phyloP scores from a whole-genome alignment of 2,888 invertebrate species.

The Coleophora deauratella region DNA sequence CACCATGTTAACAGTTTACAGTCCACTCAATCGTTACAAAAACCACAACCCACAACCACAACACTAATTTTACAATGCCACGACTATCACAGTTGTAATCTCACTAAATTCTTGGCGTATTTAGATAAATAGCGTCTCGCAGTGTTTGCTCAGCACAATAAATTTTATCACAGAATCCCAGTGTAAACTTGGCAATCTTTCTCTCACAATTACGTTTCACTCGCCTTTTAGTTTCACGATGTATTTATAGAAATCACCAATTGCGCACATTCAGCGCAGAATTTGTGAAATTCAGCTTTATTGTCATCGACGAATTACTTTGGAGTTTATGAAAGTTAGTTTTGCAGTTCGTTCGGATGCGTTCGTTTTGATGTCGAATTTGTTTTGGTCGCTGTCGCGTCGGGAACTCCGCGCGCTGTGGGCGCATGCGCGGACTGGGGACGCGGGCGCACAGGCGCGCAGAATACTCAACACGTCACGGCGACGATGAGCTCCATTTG shows the following conservation, averaged over 20 bases:
- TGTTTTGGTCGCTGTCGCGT: slow-evolving; percentile 39
- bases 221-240: slow-evolving; percentile 33
- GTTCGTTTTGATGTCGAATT: slow-evolving; percentile 45
- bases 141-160: slow-evolving; percentile 44
- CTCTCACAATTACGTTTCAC: slow-evolving; percentile 49
- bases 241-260: slow-evolving; percentile 22
- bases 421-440: slow-evolving; percentile 43
- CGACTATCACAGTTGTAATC: slow-evolving; percentile 35
- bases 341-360: slow-evolving; percentile 56
- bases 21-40: slow-evolving; percentile 21
- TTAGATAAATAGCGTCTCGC: slow-evolving; percentile 27
- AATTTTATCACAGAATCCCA: slow-evolving; percentile 57
- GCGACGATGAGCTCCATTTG: slow-evolving; percentile 38
- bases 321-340: slow-evolving; percentile 8
- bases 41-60: slow-evolving; percentile 26
- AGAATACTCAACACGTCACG: too few relatives aligned
- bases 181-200: slow-evolving; percentile 59
- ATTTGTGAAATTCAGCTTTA: slow-evolving; percentile 15
- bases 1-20: slow-evolving; percentile 47
- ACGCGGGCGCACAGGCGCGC: slow-evolving; percentile 26
- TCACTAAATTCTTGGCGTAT: slow-evolving; percentile 30
- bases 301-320: slow-evolving; percentile 26
- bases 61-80: slow-evolving; percentile 10
- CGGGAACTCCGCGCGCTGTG: slow-evolving; percentile 48
- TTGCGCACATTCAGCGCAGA: neutral